phyloP scores from a whole-genome alignment of 2,113 vertebrate species.

The Alligator sinensis region DNA sequence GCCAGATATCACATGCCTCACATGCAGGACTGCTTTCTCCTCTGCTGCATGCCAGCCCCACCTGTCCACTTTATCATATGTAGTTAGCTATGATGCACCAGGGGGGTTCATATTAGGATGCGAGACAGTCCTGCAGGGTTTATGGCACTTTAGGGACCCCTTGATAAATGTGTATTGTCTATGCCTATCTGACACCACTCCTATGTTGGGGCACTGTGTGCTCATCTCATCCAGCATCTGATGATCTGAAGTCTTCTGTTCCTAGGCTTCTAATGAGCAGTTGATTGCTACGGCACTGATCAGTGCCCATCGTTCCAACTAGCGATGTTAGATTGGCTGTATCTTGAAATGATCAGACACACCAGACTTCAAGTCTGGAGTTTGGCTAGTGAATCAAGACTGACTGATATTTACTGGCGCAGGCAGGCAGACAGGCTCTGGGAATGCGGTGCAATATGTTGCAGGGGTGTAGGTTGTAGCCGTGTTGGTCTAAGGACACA shows the following conservation, averaged over 20 bases:
- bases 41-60: not conserved
- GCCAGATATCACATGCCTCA: not conserved
- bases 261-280: not conserved
- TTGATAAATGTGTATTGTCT: not conserved
- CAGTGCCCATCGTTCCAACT: not conserved
- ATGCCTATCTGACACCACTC: no score
- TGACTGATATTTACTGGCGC: not conserved
- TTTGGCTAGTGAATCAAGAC: rapidly evolving
- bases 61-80: not conserved
- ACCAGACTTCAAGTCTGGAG: rapidly evolving
- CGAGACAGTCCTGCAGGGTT: not conserved
- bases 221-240: not conserved
- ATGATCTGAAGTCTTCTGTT: not conserved
- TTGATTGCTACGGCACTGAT: not conserved
- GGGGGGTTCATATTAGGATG: not conserved
- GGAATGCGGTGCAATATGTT: slow-evolving; percentile 29
- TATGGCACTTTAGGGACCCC: not conserved
- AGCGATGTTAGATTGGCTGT: not conserved
- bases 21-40: not conserved
- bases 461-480: no score
- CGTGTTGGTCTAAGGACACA: no score
- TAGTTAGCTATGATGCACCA: not conserved
- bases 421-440: rapidly evolving
- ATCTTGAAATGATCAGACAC: not conserved
- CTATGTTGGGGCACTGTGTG: not conserved